Base-by-base conservation (phyloP, 2,797 vertebrate species). In the Coregonus ussuriensis region DNA sequence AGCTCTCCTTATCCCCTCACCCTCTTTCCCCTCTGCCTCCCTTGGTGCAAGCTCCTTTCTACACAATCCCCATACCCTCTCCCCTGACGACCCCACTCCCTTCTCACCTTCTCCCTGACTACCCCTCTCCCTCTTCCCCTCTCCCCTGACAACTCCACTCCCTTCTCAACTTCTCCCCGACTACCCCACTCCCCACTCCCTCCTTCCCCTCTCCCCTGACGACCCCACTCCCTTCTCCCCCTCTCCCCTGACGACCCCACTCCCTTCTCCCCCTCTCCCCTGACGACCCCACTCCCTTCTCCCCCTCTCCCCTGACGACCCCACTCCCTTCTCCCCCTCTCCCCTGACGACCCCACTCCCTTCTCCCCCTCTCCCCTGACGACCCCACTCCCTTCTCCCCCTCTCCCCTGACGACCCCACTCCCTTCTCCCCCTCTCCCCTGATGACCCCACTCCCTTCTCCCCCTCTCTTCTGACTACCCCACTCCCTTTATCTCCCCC, bases 121-220 rank as follows among this genome's bases (percentile, higher is more conserved):
- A 13, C 3, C 33, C 65, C 9, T 31, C 63, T 21, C 21, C 63
- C 29, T 68, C 63, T 21, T 6, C 25, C 14, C 14, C 59, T 74
- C 52, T 35, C 33, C 33, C 2, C 33, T 35, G 33, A 35, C 33
- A 0, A 4, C 33, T 4, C 33, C 33, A 4, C 14, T 53, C 52
- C 66, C 35, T 0, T 13, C 29, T 33, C 65, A 6, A 0, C 21
- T 9, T 25, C 66, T 5, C 33, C 31, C 33, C 15, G 81, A 79
- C 33, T 4, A 35, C 33, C 33, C 33, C 33, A 35, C 33, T 35
- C 33, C 33, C 33, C 79, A 79, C 65, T 63, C 70, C 51, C 33
- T 41, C 54, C 74, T 21, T n/a, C 74, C 31, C 74, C 51, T 81
- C 82, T 51, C 65, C 56, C 77, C 72, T 78, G 81, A 79, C 33